Conservation (phyloP, 64 coral and sea anemone genomes). For the Montipora cactus region DNA sequence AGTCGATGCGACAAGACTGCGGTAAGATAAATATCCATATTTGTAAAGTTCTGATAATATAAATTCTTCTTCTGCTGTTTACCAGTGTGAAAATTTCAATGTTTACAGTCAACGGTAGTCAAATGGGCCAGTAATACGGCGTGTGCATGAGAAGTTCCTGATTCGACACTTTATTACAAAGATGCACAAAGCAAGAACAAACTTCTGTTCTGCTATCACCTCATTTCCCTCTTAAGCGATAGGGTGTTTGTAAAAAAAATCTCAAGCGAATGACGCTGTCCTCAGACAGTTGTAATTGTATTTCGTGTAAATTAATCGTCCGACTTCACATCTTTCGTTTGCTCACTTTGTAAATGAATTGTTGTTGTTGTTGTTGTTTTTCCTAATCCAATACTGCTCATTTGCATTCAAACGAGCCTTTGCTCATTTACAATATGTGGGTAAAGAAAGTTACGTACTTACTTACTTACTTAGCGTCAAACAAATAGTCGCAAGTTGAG, state of each 20-base stretch:
- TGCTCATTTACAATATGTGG: too few relatives aligned
- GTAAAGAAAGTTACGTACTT: too few relatives aligned
- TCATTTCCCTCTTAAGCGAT: too few relatives aligned
- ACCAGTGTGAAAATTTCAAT: not conserved
- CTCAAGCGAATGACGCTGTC: too few relatives aligned
- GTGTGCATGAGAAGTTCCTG: not conserved
- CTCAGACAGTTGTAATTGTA: too few relatives aligned
- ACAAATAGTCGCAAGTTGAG: conserved; percentile 2
- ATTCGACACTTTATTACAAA: not conserved
- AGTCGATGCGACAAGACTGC: not conserved
- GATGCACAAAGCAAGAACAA: not conserved
- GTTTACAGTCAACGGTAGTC: not conserved
- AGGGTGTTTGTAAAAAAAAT: too few relatives aligned
- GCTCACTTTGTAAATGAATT: too few relatives aligned
- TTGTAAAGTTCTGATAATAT: not conserved
- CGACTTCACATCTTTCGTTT: too few relatives aligned
- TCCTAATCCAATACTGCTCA: too few relatives aligned
- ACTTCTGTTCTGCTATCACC: not conserved
- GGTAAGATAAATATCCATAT: conserved; percentile 16
- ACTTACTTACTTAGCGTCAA: not conserved
- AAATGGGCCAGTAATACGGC: not conserved
- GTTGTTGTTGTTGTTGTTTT: too few relatives aligned
- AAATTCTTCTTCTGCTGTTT: not conserved
- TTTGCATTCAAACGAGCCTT: too few relatives aligned
- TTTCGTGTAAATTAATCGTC: too few relatives aligned